A percentile compares a stretch with the other conserved stretches of the same genome.
phyloP scores from a whole-genome alignment of 2,888 invertebrate genomes.

The Amiota mariae region DNA sequence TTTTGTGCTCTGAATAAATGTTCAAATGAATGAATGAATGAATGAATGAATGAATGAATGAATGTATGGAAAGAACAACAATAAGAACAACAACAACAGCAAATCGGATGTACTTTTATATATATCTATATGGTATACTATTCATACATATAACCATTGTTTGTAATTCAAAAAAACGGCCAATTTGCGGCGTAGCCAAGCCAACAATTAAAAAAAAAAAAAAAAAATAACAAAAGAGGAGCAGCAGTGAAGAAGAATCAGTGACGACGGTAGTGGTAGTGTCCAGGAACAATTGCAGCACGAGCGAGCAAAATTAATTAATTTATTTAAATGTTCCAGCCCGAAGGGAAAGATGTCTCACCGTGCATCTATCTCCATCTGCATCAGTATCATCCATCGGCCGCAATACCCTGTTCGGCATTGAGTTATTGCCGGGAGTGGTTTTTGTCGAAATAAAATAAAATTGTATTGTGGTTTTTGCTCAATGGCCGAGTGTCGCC shows the following conservation, averaged over 20 bases:
- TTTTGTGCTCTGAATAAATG: neutral
- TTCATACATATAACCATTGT: constrained; percentile 20
- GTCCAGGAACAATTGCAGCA: constrained; percentile 14
- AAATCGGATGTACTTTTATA: constrained; percentile 3
- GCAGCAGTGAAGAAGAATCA: neutral
- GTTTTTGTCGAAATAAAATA: constrained; percentile 43
- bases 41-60: constrained; percentile 6
- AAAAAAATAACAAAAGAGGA: neutral
- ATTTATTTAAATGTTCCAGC: constrained; percentile 16
- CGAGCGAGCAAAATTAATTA: constrained; percentile 17
- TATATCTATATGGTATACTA: neutral
- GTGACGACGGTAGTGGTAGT: neutral
- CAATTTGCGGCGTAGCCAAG: constrained; percentile 39
- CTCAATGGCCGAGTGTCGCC: constrained; percentile 59
- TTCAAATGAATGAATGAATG: neutral
- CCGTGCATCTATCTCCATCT: neutral
- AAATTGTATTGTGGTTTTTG: constrained; percentile 62
- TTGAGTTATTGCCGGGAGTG: constrained; percentile 45
- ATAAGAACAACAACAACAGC: constrained; percentile 1
- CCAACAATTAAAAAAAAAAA: constrained; percentile 49
- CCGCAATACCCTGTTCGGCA: constrained; percentile 29
- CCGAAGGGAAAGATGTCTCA: constrained; percentile 10
- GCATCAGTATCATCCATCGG: neutral
- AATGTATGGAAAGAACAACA: neutral
- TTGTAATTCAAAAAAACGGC: constrained; percentile 37